These are phyloP conservation scores for Hypotaenidia philippensis DNA, from an alignment of 2,797 vertebrate genomes.

Conservation along the genomic window DNA sequence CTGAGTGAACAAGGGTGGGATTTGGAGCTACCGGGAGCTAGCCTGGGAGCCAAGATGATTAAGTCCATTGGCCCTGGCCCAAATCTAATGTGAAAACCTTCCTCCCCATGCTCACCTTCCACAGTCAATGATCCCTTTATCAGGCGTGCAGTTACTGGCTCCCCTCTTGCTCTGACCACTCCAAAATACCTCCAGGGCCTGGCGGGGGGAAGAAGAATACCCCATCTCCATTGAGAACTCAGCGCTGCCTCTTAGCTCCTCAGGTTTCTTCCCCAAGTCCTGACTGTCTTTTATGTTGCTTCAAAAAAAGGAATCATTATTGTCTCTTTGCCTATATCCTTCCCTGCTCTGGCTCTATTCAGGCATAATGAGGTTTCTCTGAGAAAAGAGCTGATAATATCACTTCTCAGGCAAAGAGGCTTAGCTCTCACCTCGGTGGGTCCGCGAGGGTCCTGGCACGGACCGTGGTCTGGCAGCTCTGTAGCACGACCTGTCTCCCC, in stretches of 20 bases:
- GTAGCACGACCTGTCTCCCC: neutral
- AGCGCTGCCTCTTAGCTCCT: neutral
- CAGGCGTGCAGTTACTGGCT: neutral
- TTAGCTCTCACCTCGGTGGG: neutral
- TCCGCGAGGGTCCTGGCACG: neutral
- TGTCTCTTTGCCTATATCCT: neutral
- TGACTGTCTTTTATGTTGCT: slow-evolving; percentile 16
- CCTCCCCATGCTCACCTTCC: neutral
- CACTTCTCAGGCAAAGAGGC: slow-evolving; percentile 25
- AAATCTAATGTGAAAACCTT: neutral
- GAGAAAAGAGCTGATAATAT: slow-evolving; percentile 50
- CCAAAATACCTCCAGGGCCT: neutral
- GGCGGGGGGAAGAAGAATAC: neutral
- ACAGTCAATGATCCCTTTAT: slow-evolving; percentile 30
- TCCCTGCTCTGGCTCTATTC: neutral
- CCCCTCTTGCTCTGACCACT: neutral
- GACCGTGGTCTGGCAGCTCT: neutral
- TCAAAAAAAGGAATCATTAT: slow-evolving; percentile 37
- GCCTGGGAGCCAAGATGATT: neutral
- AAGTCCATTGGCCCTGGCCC: neutral
- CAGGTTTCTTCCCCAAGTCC: slow-evolving; percentile 14
- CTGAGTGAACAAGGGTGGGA: neutral
- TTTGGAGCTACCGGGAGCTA: neutral
- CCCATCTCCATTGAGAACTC: neutral
- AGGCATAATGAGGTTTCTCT: slow-evolving; percentile 9